Evolutionary conservation across 2,888 invertebrate species (phyloP).

Genomic region (Mesoligia furuncula): DNA sequence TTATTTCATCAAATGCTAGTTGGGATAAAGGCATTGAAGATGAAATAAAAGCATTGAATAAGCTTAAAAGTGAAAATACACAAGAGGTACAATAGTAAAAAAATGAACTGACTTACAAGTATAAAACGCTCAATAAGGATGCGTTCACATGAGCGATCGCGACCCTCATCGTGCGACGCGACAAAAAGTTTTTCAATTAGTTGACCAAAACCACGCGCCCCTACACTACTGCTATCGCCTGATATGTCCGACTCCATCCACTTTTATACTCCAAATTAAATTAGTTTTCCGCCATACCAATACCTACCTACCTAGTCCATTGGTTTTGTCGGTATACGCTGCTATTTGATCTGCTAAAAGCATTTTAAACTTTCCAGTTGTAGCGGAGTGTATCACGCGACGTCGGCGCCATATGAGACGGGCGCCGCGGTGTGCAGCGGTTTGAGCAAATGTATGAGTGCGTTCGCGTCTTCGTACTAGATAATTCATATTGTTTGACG

Average conservation of each 20-base stretch:
- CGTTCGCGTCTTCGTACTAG: neutral
- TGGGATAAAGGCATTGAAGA: too few species aligned
- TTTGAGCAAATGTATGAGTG: neutral
- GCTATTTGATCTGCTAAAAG: slow-evolving; percentile 73
- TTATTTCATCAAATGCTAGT: neutral
- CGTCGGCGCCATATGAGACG: slow-evolving; percentile 1
- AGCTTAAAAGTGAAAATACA: neutral
- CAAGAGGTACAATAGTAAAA: neutral
- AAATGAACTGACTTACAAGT: neutral
- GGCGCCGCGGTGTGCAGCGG: neutral
- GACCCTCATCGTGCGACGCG: slow-evolving; percentile 69
- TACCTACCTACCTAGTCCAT: slow-evolving; percentile 68
- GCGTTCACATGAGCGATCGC: slow-evolving; percentile 62
- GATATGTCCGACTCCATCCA: slow-evolving; percentile 71
- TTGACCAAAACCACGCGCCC: slow-evolving; percentile 73
- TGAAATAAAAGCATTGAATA: too few species aligned
- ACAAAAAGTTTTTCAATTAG: slow-evolving; percentile 88
- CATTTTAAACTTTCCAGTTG: slow-evolving; percentile 67
- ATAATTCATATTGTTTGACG: slow-evolving; percentile 1
- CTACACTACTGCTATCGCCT: slow-evolving; percentile 56
- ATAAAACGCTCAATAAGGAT: slow-evolving; percentile 2
- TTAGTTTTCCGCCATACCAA: slow-evolving; percentile 77
- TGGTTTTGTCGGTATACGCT: slow-evolving; percentile 53
- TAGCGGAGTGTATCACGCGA: slow-evolving; percentile 24
- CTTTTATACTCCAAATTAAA: slow-evolving; percentile 82